These are phyloP conservation scores for Oryzias dopingdopingensis DNA, from an alignment of 2,797 vertebrate genomes.

Conservation along the genomic window DNA sequence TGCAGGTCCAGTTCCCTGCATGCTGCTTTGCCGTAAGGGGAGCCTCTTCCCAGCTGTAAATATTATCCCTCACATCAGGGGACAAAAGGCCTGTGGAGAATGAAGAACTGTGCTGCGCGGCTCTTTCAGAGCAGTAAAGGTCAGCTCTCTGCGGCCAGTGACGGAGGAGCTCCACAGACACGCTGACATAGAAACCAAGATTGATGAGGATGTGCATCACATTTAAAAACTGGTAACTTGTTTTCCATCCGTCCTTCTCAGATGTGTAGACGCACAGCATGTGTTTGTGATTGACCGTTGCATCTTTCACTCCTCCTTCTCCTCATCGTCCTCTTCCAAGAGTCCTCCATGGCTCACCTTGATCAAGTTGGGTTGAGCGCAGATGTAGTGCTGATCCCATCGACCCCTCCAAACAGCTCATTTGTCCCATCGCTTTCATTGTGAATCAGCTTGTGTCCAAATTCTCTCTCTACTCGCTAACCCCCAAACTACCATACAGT, in stretches of 20 bases:
- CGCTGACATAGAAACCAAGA: slow-evolving; percentile 18
- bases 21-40: slow-evolving; percentile 8
- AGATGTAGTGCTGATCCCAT: too few relatives aligned
- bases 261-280: too few relatives aligned
- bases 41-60: slow-evolving; percentile 25
- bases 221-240: slow-evolving; percentile 24
- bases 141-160: slow-evolving; percentile 27
- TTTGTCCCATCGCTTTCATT: too few relatives aligned
- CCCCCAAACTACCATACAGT: too few relatives aligned
- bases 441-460: too few relatives aligned
- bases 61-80: slow-evolving; percentile 15
- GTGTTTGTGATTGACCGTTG: too few relatives aligned
- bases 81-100: slow-evolving; percentile 11
- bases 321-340: too few relatives aligned
- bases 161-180: background rate
- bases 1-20: slow-evolving; percentile 3
- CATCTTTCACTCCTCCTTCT: too few relatives aligned
- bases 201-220: background rate
- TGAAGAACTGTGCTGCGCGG: slow-evolving; percentile 9
- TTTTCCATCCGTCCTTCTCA: slow-evolving; percentile 1
- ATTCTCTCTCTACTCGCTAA: too few relatives aligned
- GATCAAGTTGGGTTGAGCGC: too few relatives aligned
- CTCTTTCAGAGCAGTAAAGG: slow-evolving; percentile 19
- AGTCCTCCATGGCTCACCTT: too few relatives aligned
- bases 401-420: too few relatives aligned